These are phyloP conservation scores for Steinernema khuongi DNA, from an alignment of 1,140 invertebrate species.

Conservation along the genomic window DNA sequence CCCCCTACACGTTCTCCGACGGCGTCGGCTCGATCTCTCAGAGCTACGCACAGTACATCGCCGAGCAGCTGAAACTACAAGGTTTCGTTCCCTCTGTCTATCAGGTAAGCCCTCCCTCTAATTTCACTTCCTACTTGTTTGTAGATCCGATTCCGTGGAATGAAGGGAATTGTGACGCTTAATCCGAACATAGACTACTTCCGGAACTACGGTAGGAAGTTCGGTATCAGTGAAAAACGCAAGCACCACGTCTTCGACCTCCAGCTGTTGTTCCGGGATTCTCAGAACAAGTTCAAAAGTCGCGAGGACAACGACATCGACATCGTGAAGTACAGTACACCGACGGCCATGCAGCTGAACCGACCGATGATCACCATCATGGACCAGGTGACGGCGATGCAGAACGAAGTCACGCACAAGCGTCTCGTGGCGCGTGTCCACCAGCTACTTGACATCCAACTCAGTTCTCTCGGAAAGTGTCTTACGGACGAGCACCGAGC, in stretches of 20 bases:
- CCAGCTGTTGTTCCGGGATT: not conserved
- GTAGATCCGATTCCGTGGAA: constrained; percentile 40
- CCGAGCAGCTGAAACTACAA: constrained; percentile 18
- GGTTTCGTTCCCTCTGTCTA: constrained; percentile 24
- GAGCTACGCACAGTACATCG: constrained; percentile 12
- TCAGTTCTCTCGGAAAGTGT: constrained; percentile 17
- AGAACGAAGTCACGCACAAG: constrained; percentile 23
- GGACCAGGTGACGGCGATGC: constrained; percentile 36
- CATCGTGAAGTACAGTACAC: constrained; percentile 39
- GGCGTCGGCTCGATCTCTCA: constrained; percentile 35
- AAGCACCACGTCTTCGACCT: not conserved
- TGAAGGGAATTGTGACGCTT: constrained; percentile 37
- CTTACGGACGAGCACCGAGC: constrained; percentile 31
- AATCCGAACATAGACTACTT: constrained; percentile 28
- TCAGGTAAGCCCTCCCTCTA: constrained; percentile 22
- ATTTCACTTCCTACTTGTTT: not conserved
- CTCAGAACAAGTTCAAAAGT: not conserved
- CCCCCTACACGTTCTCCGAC: constrained; percentile 31
- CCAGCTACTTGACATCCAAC: constrained; percentile 39
- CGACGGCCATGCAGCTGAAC: constrained; percentile 32
- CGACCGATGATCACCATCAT: constrained; percentile 43
- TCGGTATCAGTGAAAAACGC: not conserved
- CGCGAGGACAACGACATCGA: constrained; percentile 23
- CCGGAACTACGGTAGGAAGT: not conserved
- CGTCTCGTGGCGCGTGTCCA: constrained; percentile 29